A percentile compares a stretch with the other conserved stretches of the same genome.
phyloP scores from a whole-genome alignment of 2,113 vertebrate species.

The Trogon melanurus region DNA sequence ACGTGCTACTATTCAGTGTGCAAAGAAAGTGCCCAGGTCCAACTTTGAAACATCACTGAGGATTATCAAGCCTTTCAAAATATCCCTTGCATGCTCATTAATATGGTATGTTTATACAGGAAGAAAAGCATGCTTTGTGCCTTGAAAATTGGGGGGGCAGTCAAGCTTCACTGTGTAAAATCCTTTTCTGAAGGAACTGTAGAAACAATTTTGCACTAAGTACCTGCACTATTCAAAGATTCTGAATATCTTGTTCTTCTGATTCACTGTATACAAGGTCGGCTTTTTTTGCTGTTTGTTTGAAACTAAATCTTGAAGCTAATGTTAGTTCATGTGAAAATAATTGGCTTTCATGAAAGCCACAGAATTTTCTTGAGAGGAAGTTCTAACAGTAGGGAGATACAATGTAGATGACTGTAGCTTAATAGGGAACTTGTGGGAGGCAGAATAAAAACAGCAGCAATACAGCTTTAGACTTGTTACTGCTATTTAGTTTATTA shows the following conservation, averaged over 20 bases:
- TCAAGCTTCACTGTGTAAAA: not conserved
- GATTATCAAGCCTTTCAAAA: not conserved
- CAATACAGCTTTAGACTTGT: not conserved
- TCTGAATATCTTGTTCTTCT: not conserved
- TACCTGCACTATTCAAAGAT: not conserved
- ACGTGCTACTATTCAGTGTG: not conserved
- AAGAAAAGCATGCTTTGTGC: not conserved
- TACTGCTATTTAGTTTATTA: not conserved
- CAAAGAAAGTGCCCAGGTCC: not conserved
- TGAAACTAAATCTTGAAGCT: not conserved
- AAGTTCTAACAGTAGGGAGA: not conserved
- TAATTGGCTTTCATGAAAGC: accelerated
- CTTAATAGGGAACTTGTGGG: not conserved
- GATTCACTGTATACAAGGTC: not conserved
- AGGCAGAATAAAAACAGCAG: not conserved
- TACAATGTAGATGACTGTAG: not conserved
- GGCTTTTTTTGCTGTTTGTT: not conserved
- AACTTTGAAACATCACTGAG: not conserved
- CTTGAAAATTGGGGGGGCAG: not conserved
- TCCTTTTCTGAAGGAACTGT: not conserved
- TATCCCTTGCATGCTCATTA: not conserved
- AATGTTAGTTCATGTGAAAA: not conserved
- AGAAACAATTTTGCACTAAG: not conserved
- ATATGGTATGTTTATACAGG: not conserved
- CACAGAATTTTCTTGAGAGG: not conserved